Evolutionary conservation across 1,140 invertebrate genomes (phyloP).

Genomic region (Cotesia typhae): DNA sequence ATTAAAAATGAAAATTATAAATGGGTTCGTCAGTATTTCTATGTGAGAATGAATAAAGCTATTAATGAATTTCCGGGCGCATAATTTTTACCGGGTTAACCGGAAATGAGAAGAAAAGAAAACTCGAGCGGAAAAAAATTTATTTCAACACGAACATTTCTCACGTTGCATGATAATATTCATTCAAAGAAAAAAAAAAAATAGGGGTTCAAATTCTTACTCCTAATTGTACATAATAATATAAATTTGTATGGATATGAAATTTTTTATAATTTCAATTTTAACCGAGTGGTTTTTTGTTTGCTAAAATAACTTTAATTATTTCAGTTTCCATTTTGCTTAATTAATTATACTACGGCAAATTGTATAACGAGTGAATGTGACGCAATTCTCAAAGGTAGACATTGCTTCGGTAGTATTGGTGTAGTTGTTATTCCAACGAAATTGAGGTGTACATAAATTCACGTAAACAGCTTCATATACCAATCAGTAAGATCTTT

Average conservation of each 20-base stretch:
- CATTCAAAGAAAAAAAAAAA: too few relatives aligned
- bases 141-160: not conserved
- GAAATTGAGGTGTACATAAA: conserved; percentile 4
- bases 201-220: too few relatives aligned
- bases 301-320: too few relatives aligned
- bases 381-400: conserved; percentile 18
- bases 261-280: too few relatives aligned
- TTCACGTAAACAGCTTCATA: conserved; percentile 4
- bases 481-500: conserved; percentile 36
- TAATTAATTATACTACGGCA: too few relatives aligned
- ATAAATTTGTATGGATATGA: too few relatives aligned
- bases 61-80: conserved; percentile 7
- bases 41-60: conserved; percentile 10
- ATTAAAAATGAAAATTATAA: too few relatives aligned
- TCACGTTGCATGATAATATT: not conserved
- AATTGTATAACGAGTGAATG: not conserved
- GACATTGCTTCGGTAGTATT: not conserved
- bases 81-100: conserved; percentile 2
- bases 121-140: too few relatives aligned
- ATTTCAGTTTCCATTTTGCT: too few relatives aligned
- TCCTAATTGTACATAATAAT: too few relatives aligned
- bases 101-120: conserved; percentile 1
- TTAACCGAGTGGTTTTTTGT: too few relatives aligned
- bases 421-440: not conserved
- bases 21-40: conserved; percentile 4